Evolutionary conservation across 2,113 vertebrate genomes (phyloP).

Genomic region (Mystacornis crossleyi): DNA sequence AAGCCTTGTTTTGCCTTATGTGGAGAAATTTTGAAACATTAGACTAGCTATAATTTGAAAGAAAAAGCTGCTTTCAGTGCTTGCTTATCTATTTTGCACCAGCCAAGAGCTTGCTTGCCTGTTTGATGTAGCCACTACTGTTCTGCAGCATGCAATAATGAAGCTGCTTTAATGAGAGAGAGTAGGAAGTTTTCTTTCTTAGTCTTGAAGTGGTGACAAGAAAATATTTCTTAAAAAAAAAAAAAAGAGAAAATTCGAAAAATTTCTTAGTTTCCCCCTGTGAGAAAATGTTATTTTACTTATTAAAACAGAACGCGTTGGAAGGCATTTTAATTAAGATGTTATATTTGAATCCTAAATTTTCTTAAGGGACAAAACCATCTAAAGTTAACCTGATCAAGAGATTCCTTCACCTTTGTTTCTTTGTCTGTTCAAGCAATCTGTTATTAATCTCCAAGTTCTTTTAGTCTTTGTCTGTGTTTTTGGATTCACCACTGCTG

Average conservation of each 20-base stretch:
- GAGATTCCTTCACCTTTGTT: rapidly evolving
- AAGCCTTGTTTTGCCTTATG: neutral
- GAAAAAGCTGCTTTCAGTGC: neutral
- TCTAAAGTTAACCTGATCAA: neutral
- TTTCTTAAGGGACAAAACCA: neutral
- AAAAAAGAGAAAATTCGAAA: neutral
- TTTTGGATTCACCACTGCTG: neutral
- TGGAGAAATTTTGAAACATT: neutral
- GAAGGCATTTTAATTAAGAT: neutral
- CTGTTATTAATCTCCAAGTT: neutral
- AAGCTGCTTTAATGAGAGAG: neutral
- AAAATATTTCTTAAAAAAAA: neutral
- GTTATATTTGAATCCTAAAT: neutral
- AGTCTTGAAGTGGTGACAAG: neutral
- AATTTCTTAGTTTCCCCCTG: neutral
- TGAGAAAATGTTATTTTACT: neutral
- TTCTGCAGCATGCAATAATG: neutral
- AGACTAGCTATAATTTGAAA: neutral
- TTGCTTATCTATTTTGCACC: neutral
- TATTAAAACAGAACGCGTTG: neutral
- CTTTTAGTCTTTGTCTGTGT: neutral
- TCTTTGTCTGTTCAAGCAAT: neutral
- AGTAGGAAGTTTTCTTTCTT: neutral
- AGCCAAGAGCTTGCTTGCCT: neutral
- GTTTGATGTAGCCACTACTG: neutral